Evolutionary conservation across 2,113 vertebrate species (phyloP), one percentile per base, ranked within the genome.

Genomic region (Alligator mississippiensis): DNA sequence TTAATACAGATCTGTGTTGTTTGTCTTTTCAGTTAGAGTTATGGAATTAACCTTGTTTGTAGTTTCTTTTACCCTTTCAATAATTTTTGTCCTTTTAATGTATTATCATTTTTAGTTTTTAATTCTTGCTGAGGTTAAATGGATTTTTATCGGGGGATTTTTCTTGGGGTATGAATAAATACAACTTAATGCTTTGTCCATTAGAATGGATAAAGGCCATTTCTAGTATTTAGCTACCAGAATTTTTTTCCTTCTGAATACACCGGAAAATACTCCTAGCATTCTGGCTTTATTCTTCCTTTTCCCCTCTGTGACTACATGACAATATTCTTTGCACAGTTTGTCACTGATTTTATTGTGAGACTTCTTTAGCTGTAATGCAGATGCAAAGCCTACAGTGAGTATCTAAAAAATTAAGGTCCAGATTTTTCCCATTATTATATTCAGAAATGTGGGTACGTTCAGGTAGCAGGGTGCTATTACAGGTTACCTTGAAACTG

Each of bases 91-190:
- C 9, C 5, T 79, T 70, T 90, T 70, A 89, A 82, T 25, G 21
- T 61, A 63, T 38, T 18, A 84, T 84, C 7, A 57, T 82, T 89
- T 94, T 83, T 38, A 87, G 5, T n/a, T 21, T 80, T 94, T 84
- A 18, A 24, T 64, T 17, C 14, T 89, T 94, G 61, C 59, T 89
- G 60, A 27, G 27, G 58, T 28, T 59, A 94, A 86, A 95, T 13
- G 15, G 55, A 19, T 79, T 89, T 86, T 80, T 70, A 80, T 47
- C 7, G 47, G 47, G 47, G 47, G 47, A 47, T 87, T 38, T 61
- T 57, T 64, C 58, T 72, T 77, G 61, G 13, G 68, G 61, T 5
- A 34, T 4, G 88, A 38, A 77, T 54, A 30, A 25, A 86, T 75
- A 78, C 34, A 92, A 80, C 47, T 84, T 85, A 68, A 24, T 94